A percentile compares a stretch with the other conserved stretches of the same genome.
phyloP scores from a whole-genome alignment of 2,888 invertebrate species.

The Megaustenia siamemsis region DNA sequence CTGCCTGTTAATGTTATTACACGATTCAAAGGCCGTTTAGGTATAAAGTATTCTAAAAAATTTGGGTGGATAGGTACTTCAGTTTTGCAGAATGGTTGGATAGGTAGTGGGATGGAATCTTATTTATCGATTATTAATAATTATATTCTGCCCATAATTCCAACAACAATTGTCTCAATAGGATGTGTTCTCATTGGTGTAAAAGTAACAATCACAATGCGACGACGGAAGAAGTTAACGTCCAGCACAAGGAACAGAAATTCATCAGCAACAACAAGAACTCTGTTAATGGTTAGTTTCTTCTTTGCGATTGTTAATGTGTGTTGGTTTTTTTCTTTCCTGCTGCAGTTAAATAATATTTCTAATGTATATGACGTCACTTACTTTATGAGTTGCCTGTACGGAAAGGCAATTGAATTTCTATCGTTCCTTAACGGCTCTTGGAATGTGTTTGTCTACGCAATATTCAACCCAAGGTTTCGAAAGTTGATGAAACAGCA shows the following conservation, averaged over 20 bases:
- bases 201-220: neutral
- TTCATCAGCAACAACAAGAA: neutral
- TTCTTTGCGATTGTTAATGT: too few relatives aligned
- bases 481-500: too few relatives aligned
- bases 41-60: neutral
- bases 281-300: neutral
- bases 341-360: too few relatives aligned
- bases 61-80: neutral
- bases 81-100: neutral
- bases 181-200: neutral
- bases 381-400: neutral
- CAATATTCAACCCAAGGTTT: neutral
- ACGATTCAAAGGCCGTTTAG: neutral
- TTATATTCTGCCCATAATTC: neutral
- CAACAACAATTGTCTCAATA: neutral
- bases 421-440: neutral
- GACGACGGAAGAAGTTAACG: neutral
- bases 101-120: neutral
- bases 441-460: neutral
- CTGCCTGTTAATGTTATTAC: neutral
- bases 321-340: too few relatives aligned
- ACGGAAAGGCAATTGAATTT: neutral
- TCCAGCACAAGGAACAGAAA: neutral
- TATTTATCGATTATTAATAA: neutral
- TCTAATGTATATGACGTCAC: too few relatives aligned